Evolutionary conservation across 1,140 invertebrate genomes (phyloP).

Genomic region (Potamilus streckersoni): DNA sequence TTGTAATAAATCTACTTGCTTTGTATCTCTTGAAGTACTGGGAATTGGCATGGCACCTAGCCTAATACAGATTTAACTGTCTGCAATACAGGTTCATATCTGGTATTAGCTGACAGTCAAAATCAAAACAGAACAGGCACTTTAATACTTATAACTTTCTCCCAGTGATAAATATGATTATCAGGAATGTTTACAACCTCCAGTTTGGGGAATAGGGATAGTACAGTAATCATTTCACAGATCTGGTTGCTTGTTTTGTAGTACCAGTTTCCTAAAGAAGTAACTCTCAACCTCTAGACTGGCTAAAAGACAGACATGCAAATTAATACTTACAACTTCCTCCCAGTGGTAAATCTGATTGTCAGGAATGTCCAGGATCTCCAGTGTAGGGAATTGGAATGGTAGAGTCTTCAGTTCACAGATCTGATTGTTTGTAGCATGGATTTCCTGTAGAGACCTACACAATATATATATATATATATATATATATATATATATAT

Average conservation of each 20-base stretch:
- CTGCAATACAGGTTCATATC: no score
- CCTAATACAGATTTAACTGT: no score
- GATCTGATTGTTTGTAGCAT: conserved; percentile 43
- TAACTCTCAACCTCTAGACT: no score
- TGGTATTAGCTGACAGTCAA: no score
- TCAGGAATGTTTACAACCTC: conserved; percentile 48
- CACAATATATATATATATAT: conserved; percentile 11
- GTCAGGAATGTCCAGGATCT: conserved; percentile 47
- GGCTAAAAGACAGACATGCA: neutral
- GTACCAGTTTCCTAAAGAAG: no score
- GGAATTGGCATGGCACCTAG: conserved; percentile 14
- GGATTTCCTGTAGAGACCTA: conserved; percentile 46
- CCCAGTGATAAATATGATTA: conserved; percentile 40
- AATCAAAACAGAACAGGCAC: neutral
- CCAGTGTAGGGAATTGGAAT: conserved; percentile 40
- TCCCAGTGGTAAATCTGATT: conserved; percentile 44
- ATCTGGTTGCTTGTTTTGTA: no score
- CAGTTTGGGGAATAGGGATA: conserved; percentile 37
- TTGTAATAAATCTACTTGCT: conserved; percentile 42
- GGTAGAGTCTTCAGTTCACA: conserved; percentile 1
- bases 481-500: neutral
- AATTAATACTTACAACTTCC: conserved; percentile 42
- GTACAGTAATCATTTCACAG: no score
- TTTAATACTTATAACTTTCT: conserved; percentile 43
- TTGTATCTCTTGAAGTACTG: conserved; percentile 39